phyloP scores from a whole-genome alignment of 2,113 vertebrate genomes.

The Pitta sordida region DNA sequence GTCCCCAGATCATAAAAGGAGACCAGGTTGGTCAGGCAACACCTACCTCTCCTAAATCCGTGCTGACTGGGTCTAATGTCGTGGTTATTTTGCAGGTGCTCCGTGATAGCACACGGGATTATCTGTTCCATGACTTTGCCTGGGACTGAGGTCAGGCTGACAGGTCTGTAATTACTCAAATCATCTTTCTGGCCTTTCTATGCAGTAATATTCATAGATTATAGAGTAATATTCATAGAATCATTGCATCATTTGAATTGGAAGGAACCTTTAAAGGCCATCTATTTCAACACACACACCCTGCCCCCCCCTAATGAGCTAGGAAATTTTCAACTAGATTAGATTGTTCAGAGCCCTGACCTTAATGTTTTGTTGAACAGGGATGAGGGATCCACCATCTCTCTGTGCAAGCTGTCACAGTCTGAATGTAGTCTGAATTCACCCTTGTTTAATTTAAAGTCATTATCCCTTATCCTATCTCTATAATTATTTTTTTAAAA shows the following conservation, averaged over 20 bases:
- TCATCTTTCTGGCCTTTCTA: too few relatives aligned
- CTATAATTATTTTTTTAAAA: not conserved
- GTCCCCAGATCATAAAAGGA: too few relatives aligned
- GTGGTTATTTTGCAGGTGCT: too few relatives aligned
- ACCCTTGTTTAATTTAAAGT: not conserved
- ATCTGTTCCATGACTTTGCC: too few relatives aligned
- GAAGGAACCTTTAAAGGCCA: not conserved
- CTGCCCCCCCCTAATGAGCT: not conserved
- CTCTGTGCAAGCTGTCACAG: not conserved
- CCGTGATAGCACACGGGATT: too few relatives aligned
- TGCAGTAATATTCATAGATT: too few relatives aligned
- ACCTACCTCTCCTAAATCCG: too few relatives aligned
- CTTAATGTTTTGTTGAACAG: not conserved
- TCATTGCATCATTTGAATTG: not conserved
- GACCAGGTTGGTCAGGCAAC: too few relatives aligned
- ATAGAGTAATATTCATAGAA: not conserved
- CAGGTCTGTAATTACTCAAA: too few relatives aligned
- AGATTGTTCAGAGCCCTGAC: not conserved
- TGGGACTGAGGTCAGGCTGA: too few relatives aligned
- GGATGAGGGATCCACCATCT: not conserved
- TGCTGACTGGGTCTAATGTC: too few relatives aligned
- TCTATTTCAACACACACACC: not conserved
- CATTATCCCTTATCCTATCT: not conserved
- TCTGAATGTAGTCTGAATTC: not conserved
- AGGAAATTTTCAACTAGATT: not conserved